Evolutionary conservation across 2,888 invertebrate genomes (phyloP).

Genomic region (Onthophagus sagittarius): DNA sequence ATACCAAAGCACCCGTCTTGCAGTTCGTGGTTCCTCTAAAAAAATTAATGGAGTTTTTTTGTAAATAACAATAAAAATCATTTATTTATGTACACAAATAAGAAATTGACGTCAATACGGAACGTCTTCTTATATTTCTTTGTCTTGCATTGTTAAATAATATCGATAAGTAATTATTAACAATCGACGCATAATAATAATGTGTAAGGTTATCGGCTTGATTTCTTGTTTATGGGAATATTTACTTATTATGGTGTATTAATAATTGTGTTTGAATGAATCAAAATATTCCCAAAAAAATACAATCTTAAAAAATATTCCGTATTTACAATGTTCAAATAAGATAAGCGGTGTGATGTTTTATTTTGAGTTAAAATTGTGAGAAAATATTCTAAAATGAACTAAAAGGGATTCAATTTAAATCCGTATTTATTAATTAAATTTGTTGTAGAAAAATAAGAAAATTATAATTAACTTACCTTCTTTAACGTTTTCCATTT

Average conservation of each 20-base stretch:
- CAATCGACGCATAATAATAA: not conserved
- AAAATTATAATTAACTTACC: not conserved
- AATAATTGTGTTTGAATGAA: not conserved
- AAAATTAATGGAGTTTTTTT: not conserved
- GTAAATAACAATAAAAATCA: not conserved
- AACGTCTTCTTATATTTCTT: not conserved
- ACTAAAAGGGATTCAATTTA: not conserved
- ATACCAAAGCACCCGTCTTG: constrained; percentile 56
- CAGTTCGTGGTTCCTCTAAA: constrained; percentile 34
- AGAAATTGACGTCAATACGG: not conserved
- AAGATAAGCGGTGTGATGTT: not conserved
- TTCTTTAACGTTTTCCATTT: not conserved
- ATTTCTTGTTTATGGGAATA: not conserved
- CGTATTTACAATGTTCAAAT: not conserved
- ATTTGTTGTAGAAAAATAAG: not conserved
- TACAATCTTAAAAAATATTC: not conserved
- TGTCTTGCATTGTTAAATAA: not conserved
- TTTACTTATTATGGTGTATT: not conserved
- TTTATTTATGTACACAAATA: not conserved
- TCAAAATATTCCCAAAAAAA: not conserved
- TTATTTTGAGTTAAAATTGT: not conserved
- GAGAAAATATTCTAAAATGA: not conserved
- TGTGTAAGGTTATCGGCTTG: not conserved
- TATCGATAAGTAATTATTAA: not conserved
- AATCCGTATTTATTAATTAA: not conserved